Conservation (phyloP, 2,113 vertebrate species). For the Heteronetta atricapilla region DNA sequence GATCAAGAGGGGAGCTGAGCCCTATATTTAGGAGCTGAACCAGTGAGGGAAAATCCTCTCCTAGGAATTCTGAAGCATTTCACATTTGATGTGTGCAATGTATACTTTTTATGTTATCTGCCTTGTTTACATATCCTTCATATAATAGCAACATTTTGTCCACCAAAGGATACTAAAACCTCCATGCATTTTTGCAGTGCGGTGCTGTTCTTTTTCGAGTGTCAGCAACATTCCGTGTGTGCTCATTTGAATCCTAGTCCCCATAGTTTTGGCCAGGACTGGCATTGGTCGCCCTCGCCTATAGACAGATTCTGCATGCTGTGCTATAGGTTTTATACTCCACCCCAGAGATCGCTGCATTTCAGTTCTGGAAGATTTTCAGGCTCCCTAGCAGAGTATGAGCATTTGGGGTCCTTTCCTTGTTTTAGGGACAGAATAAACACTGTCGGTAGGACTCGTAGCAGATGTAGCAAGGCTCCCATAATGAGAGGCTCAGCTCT, state of each 20-base stretch:
- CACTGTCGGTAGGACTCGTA: background rate
- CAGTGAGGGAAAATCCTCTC: background rate
- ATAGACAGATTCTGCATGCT: background rate
- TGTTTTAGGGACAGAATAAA: background rate
- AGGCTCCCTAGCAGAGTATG: background rate
- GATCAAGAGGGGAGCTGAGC: background rate
- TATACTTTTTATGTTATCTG: constrained; percentile 1
- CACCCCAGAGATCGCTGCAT: background rate
- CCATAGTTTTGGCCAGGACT: background rate
- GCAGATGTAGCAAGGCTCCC: background rate
- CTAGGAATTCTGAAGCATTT: background rate
- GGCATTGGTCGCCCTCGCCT: background rate
- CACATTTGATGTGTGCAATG: background rate
- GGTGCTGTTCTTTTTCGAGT: background rate
- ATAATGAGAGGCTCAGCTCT: background rate
- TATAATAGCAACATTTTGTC: constrained; percentile 31
- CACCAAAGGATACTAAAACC: constrained; percentile 43
- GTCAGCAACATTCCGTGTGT: background rate
- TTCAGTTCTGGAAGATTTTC: background rate
- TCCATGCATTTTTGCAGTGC: background rate
- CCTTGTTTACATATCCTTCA: constrained; percentile 17
- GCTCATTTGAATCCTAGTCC: constrained; percentile 39
- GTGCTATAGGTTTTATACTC: background rate
- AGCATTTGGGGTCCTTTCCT: background rate
- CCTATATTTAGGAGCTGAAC: background rate